Base-by-base conservation (phyloP, 2,888 invertebrate species). In the Melangyna quadrimaculata region DNA sequence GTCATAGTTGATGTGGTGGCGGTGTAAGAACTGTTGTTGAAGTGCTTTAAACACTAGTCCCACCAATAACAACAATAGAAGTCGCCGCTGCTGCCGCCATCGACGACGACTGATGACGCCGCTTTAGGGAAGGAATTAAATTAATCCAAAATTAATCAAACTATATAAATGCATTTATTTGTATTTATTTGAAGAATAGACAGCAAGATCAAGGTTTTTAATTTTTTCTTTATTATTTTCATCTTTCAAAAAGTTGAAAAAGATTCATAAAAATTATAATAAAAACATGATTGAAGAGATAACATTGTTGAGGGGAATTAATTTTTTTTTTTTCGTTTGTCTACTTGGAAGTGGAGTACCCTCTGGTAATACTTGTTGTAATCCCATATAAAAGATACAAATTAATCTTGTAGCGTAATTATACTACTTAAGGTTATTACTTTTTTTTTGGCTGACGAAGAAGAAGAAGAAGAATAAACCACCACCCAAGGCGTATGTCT, bases 361-460 rank as follows among this genome's bases (percentile, higher is more conserved):
- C 35, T 37, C n/a, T n/a, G n/a, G 14, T 27, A 32, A 67, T 67
- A 79, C 80, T 73, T 70, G 51, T 53, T 84, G 84, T 84, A 84
- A 84, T 84, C 67, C 84, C 69, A 53, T n/a, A 59, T 9, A 55
- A n/a, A 55, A 82, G 67, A 72, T 82, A 82, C 75, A 77, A 80
- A 84, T 72, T 84, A 80, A 80, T 84, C 67, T 80, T 17, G 29
- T 17, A 63, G 35, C 43, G 61, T 80, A 84, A 84, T 84, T 84
- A n/a, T n/a, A 72, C 75, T 84, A 72, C 79, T 84, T 84, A 80
- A 77, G 80, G 72, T 80, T 84, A 77, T 75, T 80, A 75, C 61
- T 65, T 51, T 48, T 32, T 67, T 67, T 61, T 17, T 55, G 17
- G 17, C 27, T 12, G 55, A n/a, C n/a, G n/a, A n/a, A n/a, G n/a